A percentile compares a stretch with the other conserved stretches of the same genome.
These are phyloP conservation scores for Sebastolobus altivelis DNA, from an alignment of 2,797 vertebrate species.

Conservation along the genomic window DNA sequence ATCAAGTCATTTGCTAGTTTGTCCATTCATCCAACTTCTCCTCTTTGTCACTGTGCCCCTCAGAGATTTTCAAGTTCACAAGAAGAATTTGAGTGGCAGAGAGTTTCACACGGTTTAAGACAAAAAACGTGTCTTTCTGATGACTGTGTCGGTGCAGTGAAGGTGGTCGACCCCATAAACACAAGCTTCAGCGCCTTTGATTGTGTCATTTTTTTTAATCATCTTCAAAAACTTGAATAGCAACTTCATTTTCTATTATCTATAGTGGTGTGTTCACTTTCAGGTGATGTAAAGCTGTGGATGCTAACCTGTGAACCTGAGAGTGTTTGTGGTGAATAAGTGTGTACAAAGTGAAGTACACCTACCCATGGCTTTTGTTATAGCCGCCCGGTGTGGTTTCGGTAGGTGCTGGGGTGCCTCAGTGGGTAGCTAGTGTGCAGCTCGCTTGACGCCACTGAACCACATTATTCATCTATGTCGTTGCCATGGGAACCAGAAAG, in stretches of 20 bases:
- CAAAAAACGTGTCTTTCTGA: conserved; percentile 6
- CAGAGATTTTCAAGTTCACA: conserved; percentile 10
- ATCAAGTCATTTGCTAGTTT: conserved; percentile 8
- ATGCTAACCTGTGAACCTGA: conserved; percentile 10
- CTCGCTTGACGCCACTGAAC: conserved; percentile 29
- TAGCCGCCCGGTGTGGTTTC: conserved; percentile 51
- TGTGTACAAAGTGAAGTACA: conserved; percentile 32
- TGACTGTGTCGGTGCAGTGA: conserved; percentile 2
- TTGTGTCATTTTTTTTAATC: conserved; percentile 3
- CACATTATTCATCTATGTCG: conserved; percentile 10
- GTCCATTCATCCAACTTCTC: neutral
- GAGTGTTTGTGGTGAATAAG: conserved; percentile 28
- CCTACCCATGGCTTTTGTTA: conserved; percentile 16
- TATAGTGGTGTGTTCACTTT: neutral
- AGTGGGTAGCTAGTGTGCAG: conserved; percentile 24
- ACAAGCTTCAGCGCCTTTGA: conserved; percentile 21
- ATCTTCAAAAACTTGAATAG: conserved; percentile 22
- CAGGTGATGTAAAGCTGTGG: conserved; percentile 23
- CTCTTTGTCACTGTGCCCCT: neutral
- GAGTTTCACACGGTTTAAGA: conserved; percentile 27
- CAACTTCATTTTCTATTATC: neutral
- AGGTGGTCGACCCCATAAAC: neutral
- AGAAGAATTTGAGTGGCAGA: conserved; percentile 1
- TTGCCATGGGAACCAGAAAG: conserved; percentile 12
- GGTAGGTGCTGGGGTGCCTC: conserved; percentile 23